A percentile compares a stretch with the other conserved stretches of the same genome.
Evolutionary conservation across 2,888 invertebrate genomes (phyloP).

Genomic region (Congeria kusceri): DNA sequence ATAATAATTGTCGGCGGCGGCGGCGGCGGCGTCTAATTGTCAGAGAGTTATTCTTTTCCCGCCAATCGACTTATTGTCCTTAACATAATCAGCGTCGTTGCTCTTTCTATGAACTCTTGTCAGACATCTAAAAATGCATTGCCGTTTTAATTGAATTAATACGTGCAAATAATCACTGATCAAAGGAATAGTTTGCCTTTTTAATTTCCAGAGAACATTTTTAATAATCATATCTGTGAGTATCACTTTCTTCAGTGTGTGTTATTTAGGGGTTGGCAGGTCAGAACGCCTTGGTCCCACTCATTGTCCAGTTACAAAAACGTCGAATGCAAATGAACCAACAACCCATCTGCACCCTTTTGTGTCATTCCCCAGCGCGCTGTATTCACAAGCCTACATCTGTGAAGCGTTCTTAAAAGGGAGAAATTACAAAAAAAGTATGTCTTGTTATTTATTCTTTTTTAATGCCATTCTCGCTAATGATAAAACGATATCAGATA

Average conservation of each 20-base stretch:
- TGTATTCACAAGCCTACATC: conserved; percentile 27
- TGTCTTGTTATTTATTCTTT: conserved; percentile 58
- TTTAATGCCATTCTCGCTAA: conserved; percentile 50
- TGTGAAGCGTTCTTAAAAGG: conserved; percentile 43
- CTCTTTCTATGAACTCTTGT: neutral
- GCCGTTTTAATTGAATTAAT: conserved; percentile 3
- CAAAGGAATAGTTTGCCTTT: conserved; percentile 24
- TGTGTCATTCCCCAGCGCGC: conserved; percentile 39
- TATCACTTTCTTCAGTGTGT: conserved; percentile 13
- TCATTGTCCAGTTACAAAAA: conserved; percentile 29
- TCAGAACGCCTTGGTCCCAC: conserved; percentile 29
- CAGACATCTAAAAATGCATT: conserved; percentile 4
- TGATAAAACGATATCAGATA: conserved; percentile 61
- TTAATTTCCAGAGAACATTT: conserved; percentile 20
- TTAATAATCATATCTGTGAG: conserved; percentile 18
- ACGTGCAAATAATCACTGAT: conserved; percentile 13
- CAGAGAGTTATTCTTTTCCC: neutral
- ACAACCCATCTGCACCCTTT: conserved; percentile 51
- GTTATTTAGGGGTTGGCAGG: conserved; percentile 23
- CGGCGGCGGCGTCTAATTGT: no score
- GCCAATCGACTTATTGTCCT: neutral
- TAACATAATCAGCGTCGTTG: conserved; percentile 3
- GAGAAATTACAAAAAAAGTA: conserved; percentile 49
- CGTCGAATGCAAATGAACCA: conserved; percentile 45
- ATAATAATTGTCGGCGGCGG: neutral